These are phyloP conservation scores for Oriolus oriolus DNA, from an alignment of 2,113 vertebrate genomes.

Conservation along the genomic window DNA sequence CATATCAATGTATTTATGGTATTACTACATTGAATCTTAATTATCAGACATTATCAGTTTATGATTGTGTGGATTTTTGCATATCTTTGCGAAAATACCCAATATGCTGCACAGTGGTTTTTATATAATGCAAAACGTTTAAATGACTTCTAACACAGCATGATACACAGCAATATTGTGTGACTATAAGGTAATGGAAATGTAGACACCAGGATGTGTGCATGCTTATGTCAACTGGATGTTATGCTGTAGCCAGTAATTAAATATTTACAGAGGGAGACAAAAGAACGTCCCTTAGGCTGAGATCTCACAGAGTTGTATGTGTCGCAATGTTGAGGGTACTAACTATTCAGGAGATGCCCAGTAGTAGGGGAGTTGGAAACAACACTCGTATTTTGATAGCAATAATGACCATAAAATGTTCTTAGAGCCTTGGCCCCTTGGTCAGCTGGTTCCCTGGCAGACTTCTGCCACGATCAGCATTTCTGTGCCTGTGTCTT, in stretches of 20 bases:
- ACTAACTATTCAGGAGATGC: background rate
- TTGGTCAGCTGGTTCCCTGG: background rate
- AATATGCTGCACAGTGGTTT: background rate
- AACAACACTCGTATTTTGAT: background rate
- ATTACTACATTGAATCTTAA: background rate
- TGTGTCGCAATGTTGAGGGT: background rate
- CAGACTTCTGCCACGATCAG: background rate
- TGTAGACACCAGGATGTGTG: background rate
- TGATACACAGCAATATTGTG: background rate
- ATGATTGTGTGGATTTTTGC: background rate
- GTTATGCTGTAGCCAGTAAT: background rate
- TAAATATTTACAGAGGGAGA: constrained; percentile 18
- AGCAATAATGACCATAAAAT: background rate
- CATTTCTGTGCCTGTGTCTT: background rate
- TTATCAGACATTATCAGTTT: background rate
- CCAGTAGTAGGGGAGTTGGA: background rate
- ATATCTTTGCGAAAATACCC: background rate
- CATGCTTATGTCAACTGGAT: background rate
- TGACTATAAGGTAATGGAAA: background rate
- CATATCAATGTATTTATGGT: background rate
- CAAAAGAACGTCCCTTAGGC: background rate
- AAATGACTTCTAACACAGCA: background rate
- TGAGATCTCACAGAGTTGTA: background rate
- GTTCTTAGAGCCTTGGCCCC: background rate
- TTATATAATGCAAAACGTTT: background rate